Evolutionary conservation across 2,888 invertebrate species (phyloP).

Genomic region (Cybosia mesomella): DNA sequence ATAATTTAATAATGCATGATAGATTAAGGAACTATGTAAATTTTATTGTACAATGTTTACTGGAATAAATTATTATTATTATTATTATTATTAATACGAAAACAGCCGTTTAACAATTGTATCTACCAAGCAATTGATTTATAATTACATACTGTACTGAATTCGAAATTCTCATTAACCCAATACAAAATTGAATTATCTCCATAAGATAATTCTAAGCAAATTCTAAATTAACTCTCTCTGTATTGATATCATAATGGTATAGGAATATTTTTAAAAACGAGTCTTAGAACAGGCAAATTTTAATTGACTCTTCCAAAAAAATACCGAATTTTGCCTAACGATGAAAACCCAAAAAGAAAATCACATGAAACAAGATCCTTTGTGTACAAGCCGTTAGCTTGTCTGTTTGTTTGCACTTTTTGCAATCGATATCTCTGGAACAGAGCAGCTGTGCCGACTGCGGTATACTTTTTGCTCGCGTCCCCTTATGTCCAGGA

Average conservation of each 20-base stretch:
- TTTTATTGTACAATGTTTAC: too few species aligned
- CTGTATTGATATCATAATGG: background rate
- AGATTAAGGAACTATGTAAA: too few species aligned
- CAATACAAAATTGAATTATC: slow-evolving; percentile 11
- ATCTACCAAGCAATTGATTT: background rate
- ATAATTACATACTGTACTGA: background rate
- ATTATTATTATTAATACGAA: too few species aligned
- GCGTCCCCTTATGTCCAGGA: slow-evolving; percentile 49
- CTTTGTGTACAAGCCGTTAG: slow-evolving; percentile 67
- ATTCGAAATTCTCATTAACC: background rate
- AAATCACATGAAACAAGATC: slow-evolving; percentile 44
- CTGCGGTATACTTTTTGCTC: slow-evolving; percentile 56
- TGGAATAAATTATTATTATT: too few species aligned
- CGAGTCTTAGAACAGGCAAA: background rate
- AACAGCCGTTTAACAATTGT: background rate
- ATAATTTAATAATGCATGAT: too few species aligned
- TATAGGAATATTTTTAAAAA: background rate
- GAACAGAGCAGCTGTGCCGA: slow-evolving; percentile 78
- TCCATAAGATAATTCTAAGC: slow-evolving; percentile 4
- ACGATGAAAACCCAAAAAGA: slow-evolving; percentile 36
- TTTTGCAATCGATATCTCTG: slow-evolving; percentile 82
- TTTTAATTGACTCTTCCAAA: slow-evolving; percentile 8
- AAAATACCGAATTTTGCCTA: slow-evolving; percentile 32
- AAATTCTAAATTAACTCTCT: slow-evolving; percentile 7
- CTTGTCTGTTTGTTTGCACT: slow-evolving; percentile 68